Conservation (phyloP, 2,113 vertebrate species). For the Lampris incognitus region DNA sequence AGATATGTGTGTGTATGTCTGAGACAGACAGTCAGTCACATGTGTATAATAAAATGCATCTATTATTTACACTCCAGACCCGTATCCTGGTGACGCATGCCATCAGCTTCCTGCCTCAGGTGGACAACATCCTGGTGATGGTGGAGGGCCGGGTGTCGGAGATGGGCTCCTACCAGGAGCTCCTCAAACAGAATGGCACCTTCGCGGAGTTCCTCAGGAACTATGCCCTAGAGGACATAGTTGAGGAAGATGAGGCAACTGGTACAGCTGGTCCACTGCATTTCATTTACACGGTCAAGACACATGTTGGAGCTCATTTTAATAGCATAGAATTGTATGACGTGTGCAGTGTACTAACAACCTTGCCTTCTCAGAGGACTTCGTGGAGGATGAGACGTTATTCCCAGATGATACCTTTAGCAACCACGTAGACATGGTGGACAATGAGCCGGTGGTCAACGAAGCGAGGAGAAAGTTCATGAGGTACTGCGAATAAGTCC, state of each 20-base stretch:
- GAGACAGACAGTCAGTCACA: no score
- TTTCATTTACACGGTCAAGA: neutral
- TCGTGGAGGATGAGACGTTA: slow-evolving; percentile 81
- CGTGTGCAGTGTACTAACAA: neutral
- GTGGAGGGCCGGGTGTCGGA: slow-evolving; percentile 91
- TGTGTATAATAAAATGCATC: neutral
- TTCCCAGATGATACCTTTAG: slow-evolving; percentile 91
- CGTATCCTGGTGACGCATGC: slow-evolving; percentile 94
- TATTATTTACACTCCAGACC: slow-evolving; percentile 81
- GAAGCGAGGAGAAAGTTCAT: slow-evolving; percentile 91
- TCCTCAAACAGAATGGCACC: slow-evolving; percentile 87
- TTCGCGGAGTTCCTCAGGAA: slow-evolving; percentile 96
- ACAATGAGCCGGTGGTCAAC: slow-evolving; percentile 85
- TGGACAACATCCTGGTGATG: slow-evolving; percentile 91
- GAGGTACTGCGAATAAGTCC: slow-evolving; percentile 78
- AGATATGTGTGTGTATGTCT: neutral
- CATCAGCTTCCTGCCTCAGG: slow-evolving; percentile 94
- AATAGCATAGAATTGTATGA: neutral
- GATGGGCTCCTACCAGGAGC: slow-evolving; percentile 90
- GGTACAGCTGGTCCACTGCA: slow-evolving; percentile 59
- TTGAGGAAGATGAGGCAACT: slow-evolving; percentile 85
- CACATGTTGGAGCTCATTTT: no score
- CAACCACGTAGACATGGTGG: slow-evolving; percentile 89
- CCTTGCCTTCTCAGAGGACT: slow-evolving; percentile 63
- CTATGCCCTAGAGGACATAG: slow-evolving; percentile 85